Evolutionary conservation across 2,113 vertebrate genomes (phyloP).

Genomic region (Polypterus senegalus): DNA sequence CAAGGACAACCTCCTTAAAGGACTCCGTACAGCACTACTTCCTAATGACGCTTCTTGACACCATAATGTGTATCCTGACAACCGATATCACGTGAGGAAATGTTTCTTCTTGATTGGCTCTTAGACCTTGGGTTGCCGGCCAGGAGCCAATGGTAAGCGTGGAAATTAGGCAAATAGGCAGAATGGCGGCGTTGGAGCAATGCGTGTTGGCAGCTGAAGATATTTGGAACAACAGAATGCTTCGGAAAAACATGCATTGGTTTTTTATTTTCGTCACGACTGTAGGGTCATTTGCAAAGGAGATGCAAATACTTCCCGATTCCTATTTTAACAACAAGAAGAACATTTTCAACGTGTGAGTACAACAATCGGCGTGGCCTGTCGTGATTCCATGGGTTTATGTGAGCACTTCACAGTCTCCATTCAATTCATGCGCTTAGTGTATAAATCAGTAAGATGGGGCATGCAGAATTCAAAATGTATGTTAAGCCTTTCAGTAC

Average conservation of each 20-base stretch:
- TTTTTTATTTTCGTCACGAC: conserved; percentile 43
- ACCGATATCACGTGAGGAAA: too few relatives aligned
- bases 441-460: neutral
- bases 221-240: conserved; percentile 27
- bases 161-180: neutral
- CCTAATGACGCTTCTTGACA: too few relatives aligned
- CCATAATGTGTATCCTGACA: too few relatives aligned
- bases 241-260: conserved; percentile 41
- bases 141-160: too few relatives aligned
- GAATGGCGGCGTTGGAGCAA: conserved; percentile 42
- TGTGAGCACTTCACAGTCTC: neutral
- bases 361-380: conserved; percentile 10
- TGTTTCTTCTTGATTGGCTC: too few relatives aligned
- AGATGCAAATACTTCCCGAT: conserved; percentile 52
- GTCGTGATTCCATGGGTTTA: neutral
- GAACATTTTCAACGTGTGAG: conserved; percentile 80
- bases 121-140: too few relatives aligned
- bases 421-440: neutral
- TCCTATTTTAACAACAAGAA: conserved; percentile 69
- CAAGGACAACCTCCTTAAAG: too few relatives aligned
- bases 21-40: too few relatives aligned
- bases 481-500: neutral
- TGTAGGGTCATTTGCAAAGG: conserved; percentile 62
- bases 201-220: conserved; percentile 30
- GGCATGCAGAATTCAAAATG: neutral